Evolutionary conservation across 1,140 invertebrate species (phyloP).

Genomic region (Ostrea edulis): DNA sequence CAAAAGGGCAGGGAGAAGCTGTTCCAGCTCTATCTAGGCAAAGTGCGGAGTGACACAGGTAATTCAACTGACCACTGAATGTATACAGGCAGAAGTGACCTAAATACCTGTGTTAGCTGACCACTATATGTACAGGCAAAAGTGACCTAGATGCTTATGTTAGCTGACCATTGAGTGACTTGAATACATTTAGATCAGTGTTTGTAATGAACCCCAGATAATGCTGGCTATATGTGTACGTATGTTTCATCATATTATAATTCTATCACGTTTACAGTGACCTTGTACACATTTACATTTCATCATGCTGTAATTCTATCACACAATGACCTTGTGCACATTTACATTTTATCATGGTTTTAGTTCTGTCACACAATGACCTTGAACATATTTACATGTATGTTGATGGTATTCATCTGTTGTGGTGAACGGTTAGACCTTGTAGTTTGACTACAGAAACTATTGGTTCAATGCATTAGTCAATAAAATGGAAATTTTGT

Average conservation of each 20-base stretch:
- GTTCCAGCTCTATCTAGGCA: not conserved
- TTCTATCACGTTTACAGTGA: slow-evolving; percentile 73
- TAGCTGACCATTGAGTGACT: no score
- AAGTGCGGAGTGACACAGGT: not conserved
- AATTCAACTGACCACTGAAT: not conserved
- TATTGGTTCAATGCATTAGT: no score
- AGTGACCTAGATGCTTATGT: not conserved
- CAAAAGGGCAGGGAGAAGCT: not conserved
- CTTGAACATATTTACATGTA: no score
- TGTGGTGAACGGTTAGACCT: no score
- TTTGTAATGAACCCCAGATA: not conserved
- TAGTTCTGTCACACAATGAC: no score
- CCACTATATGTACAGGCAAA: not conserved
- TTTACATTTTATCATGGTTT: no score
- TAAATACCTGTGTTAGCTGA: not conserved
- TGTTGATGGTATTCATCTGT: no score
- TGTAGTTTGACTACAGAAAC: no score
- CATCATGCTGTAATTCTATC: no score
- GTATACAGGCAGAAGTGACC: not conserved
- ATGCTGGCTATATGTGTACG: not conserved
- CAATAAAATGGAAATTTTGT: no score
- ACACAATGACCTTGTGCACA: no score
- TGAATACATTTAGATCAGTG: not conserved
- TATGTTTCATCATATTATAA: not conserved
- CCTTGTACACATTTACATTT: no score